phyloP scores from a whole-genome alignment of 2,888 invertebrate species.

The Abscondita cerata region DNA sequence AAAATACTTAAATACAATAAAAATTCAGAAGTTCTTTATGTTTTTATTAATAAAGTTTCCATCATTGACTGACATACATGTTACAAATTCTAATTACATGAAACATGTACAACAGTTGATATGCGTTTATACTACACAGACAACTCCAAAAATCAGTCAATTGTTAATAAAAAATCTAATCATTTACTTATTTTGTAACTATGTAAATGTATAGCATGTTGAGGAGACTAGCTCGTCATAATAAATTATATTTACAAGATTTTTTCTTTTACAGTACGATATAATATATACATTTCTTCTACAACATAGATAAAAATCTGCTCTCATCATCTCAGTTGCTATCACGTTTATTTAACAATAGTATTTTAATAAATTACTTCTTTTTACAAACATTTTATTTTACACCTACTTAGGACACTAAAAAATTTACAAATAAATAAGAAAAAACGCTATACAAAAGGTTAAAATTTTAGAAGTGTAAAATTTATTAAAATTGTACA shows the following conservation, averaged over 20 bases:
- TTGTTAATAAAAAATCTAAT: constrained; percentile 50
- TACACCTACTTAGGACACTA: constrained; percentile 28
- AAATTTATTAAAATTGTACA: constrained; percentile 28
- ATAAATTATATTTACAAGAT: constrained; percentile 47
- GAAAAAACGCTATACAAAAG: constrained; percentile 31
- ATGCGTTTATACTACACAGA: constrained; percentile 49
- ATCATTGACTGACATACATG: constrained; percentile 56
- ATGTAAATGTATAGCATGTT: constrained; percentile 38
- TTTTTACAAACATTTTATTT: constrained; percentile 32
- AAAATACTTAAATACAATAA: too few relatives aligned
- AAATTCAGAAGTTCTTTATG: neutral
- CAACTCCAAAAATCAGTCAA: constrained; percentile 46
- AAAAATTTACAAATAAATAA: constrained; percentile 30
- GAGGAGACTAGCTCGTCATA: constrained; percentile 49
- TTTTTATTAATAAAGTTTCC: constrained; percentile 28
- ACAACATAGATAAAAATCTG: constrained; percentile 49
- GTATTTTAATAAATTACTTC: constrained; percentile 32
- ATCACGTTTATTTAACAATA: constrained; percentile 39
- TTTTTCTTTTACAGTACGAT: constrained; percentile 41
- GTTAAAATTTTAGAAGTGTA: constrained; percentile 29
- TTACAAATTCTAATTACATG: constrained; percentile 53
- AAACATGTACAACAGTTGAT: constrained; percentile 57
- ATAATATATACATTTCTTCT: constrained; percentile 37
- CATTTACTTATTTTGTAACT: constrained; percentile 26
- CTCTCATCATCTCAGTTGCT: constrained; percentile 49